phyloP scores from a whole-genome alignment of 2,888 invertebrate genomes.

The Dryobotodes eremita region DNA sequence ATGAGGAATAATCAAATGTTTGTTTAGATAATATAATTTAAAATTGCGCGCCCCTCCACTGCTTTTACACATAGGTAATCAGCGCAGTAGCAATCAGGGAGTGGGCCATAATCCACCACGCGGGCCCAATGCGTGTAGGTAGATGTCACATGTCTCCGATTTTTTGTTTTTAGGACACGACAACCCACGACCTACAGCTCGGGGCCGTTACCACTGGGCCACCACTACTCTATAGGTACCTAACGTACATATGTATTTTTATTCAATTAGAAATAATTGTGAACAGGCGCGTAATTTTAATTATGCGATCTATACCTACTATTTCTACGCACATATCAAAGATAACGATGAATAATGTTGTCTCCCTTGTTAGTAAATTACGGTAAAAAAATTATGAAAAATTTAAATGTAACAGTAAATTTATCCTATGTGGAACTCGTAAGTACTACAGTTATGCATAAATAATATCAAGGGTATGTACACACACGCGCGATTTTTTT shows the following conservation, averaged over 20 bases:
- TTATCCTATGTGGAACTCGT: neutral
- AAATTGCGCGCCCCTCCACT: neutral
- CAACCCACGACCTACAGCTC: too few relatives aligned
- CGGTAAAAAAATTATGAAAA: neutral
- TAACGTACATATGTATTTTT: neutral
- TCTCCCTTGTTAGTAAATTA: slow-evolving; percentile 1
- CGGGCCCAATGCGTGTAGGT: too few relatives aligned
- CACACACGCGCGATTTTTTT: neutral
- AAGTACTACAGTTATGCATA: neutral
- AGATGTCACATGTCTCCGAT: too few relatives aligned
- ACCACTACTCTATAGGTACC: too few relatives aligned
- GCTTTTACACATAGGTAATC: too few relatives aligned
- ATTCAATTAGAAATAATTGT: neutral
- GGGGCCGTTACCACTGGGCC: too few relatives aligned
- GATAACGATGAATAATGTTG: slow-evolving; percentile 20
- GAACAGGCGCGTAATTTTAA: neutral
- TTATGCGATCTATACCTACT: neutral
- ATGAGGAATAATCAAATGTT: neutral
- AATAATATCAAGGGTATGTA: slow-evolving; percentile 5
- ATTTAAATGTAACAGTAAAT: neutral
- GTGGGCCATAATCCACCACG: too few relatives aligned
- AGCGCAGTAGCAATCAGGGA: too few relatives aligned
- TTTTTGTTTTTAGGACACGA: too few relatives aligned
- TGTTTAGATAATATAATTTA: neutral
- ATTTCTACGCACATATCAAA: slow-evolving; percentile 38